Percentiles rank a stretch among this genome's conserved stretches.
phyloP scores from a whole-genome alignment of 2,113 vertebrate species.

The Hippocampus mohnikei region DNA sequence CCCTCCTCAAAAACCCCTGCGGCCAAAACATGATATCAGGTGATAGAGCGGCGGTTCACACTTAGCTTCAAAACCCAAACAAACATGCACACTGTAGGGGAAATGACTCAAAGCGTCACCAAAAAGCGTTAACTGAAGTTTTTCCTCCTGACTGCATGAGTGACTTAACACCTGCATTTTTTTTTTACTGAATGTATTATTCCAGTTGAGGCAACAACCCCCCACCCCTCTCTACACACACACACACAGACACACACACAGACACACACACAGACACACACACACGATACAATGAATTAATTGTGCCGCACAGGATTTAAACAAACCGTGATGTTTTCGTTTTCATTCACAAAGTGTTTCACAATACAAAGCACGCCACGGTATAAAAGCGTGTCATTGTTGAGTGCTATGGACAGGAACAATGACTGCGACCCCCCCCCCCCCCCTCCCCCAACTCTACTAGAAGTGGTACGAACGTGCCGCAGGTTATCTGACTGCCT shows the following conservation, averaged over 20 bases:
- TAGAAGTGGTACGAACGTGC: background rate
- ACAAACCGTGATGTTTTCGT: conserved; percentile 20
- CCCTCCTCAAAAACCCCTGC: conserved; percentile 39
- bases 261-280: too few relatives aligned
- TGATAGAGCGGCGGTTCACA: conserved; percentile 40
- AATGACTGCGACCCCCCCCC: conserved; percentile 23
- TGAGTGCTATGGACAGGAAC: conserved; percentile 20
- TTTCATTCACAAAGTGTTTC: conserved; percentile 24
- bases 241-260: too few relatives aligned
- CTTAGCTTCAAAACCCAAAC: conserved; percentile 22
- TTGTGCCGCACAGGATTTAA: conserved; percentile 52
- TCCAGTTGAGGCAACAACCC: conserved; percentile 15
- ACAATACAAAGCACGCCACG: conserved; percentile 25
- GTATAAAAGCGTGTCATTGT: background rate
- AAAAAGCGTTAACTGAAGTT: background rate
- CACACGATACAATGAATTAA: conserved; percentile 35
- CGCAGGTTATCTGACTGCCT: conserved; percentile 61
- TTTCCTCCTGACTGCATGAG: background rate
- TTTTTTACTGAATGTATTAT: background rate
- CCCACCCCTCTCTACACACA: too few relatives aligned
- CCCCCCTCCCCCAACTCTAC: background rate
- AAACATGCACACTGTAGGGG: conserved; percentile 5
- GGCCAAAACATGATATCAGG: conserved; percentile 30
- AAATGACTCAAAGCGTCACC: conserved; percentile 13
- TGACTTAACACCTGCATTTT: background rate